phyloP scores from a whole-genome alignment of 2,888 invertebrate species.

The Drosophila cognata region DNA sequence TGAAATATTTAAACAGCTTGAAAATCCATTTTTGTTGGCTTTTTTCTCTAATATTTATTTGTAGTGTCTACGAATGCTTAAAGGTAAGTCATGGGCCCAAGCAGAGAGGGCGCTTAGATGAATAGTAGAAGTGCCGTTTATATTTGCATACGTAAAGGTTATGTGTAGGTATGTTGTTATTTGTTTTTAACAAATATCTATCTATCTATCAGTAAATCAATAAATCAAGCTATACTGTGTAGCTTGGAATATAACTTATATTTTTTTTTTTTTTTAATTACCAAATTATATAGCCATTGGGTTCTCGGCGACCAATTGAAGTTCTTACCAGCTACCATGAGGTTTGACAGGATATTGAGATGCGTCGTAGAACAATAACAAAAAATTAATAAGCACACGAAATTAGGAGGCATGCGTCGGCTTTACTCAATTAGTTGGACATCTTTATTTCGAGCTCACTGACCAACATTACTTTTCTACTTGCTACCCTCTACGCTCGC shows the following conservation, averaged over 20 bases:
- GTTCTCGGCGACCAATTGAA: not conserved
- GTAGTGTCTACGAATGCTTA: not conserved
- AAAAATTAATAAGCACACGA: slow-evolving; percentile 46
- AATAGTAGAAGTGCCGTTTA: not conserved
- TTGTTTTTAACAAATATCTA: not conserved
- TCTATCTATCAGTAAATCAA: not conserved
- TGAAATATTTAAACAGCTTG: not conserved
- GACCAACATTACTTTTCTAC: not conserved
- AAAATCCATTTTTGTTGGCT: not conserved
- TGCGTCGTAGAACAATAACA: not conserved
- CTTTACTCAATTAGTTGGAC: slow-evolving; percentile 55
- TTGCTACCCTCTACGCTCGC: not conserved
- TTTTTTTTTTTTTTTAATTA: not conserved
- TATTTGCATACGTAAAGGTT: not conserved
- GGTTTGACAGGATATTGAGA: slow-evolving; percentile 1
- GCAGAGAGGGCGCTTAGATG: not conserved
- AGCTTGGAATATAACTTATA: not conserved
- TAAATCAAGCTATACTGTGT: not conserved
- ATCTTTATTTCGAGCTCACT: slow-evolving; percentile 30
- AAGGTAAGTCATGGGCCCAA: not conserved
- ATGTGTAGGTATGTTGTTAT: not conserved
- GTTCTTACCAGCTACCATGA: slow-evolving; percentile 1
- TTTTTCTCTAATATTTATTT: no score
- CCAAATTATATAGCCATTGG: not conserved
- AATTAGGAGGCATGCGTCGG: slow-evolving; percentile 42